phyloP scores from a whole-genome alignment of 2,797 vertebrate genomes.

The Epinephelus awoara region DNA sequence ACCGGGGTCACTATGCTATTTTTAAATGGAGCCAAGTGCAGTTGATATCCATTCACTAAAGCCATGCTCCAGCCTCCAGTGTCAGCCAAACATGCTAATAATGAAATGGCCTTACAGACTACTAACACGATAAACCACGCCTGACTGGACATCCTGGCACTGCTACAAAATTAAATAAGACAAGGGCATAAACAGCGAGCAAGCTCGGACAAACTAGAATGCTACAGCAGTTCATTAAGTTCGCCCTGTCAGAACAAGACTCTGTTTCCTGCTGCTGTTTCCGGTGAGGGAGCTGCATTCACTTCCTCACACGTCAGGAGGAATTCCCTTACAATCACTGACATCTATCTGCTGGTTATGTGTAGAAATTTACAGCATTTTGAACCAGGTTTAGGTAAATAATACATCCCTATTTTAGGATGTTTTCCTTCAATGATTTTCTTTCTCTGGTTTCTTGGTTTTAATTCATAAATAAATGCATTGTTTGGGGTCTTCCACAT shows the following conservation, averaged over 20 bases:
- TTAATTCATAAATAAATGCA: not conserved
- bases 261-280: constrained; percentile 75
- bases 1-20: constrained; percentile 4
- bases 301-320: constrained; percentile 40
- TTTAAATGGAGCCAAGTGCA: constrained; percentile 22
- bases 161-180: constrained; percentile 65
- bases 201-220: constrained; percentile 32
- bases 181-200: constrained; percentile 49
- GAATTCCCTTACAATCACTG: constrained; percentile 28
- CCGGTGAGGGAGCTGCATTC: constrained; percentile 35
- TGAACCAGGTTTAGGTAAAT: not conserved
- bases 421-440: not conserved
- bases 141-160: constrained; percentile 56
- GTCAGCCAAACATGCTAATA: constrained; percentile 62
- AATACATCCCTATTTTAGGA: not conserved
- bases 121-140: constrained; percentile 52
- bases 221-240: constrained; percentile 51
- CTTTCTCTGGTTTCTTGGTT: not conserved
- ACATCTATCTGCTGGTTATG: not conserved
- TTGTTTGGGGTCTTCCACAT: not conserved
- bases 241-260: constrained; percentile 32
- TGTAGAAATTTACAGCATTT: not conserved
- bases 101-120: constrained; percentile 55
- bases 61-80: constrained; percentile 28
- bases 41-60: constrained; percentile 12